Evolutionary conservation across 1,140 invertebrate species (phyloP), one percentile per base, ranked within the genome.

Genomic region (Archivesica marissinica): DNA sequence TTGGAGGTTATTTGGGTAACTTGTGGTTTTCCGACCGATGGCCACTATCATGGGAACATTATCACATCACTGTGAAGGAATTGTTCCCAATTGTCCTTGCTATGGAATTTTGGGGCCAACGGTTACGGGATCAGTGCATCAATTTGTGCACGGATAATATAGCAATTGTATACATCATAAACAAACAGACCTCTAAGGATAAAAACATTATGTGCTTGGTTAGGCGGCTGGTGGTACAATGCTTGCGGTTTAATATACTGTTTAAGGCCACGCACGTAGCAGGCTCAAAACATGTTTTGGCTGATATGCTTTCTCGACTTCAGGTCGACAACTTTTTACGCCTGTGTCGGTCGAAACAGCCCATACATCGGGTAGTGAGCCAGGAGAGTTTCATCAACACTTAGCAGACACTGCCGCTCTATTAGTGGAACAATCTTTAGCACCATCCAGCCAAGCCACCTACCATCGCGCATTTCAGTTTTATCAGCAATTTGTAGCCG

Each of bases 101-200:
- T 38, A 15, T 86, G 2, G 68, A 80, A 23, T 3, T 68, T 17
- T 76, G 47, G 61, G 52, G 77, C 25, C 0, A 3, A 28, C 9
- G 28, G 23, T 23, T 59, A n/a, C 2, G 15, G 20, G 56, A 88
- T 44, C 33, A 81, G 13, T 23, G 35, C 4, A 70, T 79, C 7
- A 13, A 84, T 23, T 79, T 78, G 23, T 38, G 59, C 20, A 59
- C 72, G 35, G 87, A 88, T 54, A 88, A 86, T 59, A 0, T n/a
- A 30, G 70, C 85, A 9, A 64, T 87, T 0, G 85, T 87, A 9
- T 28, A 76, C 39, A 76, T 85, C n/a, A 85, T 87, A 15, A 87
- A 86, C 54, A 81, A 78, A 38, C 61, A 75, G n/a, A 54, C 84
- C 0, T 78, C 61, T 25, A 80, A 64, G 56, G 38, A 84, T 41